Evolutionary conservation across 2,113 vertebrate genomes (phyloP), one percentile per base, ranked within the genome.

Genomic region (Todiramphus saurophagus): DNA sequence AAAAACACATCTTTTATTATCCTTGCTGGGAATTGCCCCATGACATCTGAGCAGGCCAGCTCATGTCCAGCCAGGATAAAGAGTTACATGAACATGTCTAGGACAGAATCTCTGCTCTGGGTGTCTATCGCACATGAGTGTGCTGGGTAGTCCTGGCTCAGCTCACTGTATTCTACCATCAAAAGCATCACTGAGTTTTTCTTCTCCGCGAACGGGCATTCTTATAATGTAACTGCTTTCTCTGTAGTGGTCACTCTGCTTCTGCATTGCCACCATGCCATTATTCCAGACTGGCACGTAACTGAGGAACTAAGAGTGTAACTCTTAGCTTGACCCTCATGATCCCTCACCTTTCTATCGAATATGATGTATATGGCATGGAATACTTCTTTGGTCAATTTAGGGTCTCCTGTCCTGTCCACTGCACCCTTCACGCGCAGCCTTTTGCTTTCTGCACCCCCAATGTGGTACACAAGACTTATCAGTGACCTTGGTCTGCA

Each of bases 111-210:
- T 37, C 58, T 59, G 43, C 37, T 59, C 28, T 7, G 28, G 14
- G 16, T 14, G 11, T 41, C 50, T 21, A 15, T 2, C 3, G 1
- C n/a, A 53, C 17, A 10, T 5, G 9, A 33, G 44, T 27, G 21
- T 25, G 16, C 28, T 62, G 41, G 56, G 28, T 23, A 93, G 28
- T 20, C 64, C 37, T 39, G 44, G 41, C 17, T 18, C 69, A 59
- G 28, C 21, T 55, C 24, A 14, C n/a, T 11, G 23, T 28, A 21
- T 10, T 37, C 27, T 37, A 63, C 28, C 2, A 2, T 20, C 31
- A 39, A 46, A 85, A 79, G 13, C 31, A 41, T 60, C 43, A 33
- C 7, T 1, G 25, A 46, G 24, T 15, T 55, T 50, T 68, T 46
- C 16, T 46, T 60, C 72, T 64, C 62, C 35, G 10, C 41, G 17